phyloP scores from a whole-genome alignment of 2,113 vertebrate genomes.

The Clupea harengus region DNA sequence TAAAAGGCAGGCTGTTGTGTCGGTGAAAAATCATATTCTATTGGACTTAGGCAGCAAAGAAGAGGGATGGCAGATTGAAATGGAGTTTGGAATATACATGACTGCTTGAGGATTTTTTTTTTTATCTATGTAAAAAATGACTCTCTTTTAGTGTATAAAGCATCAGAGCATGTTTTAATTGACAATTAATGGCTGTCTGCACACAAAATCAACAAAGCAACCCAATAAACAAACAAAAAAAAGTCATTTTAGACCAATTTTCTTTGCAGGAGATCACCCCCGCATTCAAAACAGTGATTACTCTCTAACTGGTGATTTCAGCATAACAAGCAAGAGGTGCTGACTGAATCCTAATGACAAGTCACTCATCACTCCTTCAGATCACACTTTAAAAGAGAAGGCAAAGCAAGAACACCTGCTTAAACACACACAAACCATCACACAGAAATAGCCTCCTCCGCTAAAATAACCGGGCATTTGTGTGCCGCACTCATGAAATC shows the following conservation, averaged over 20 bases:
- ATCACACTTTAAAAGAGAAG: neutral
- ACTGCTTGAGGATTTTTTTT: neutral
- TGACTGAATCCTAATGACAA: conserved; percentile 59
- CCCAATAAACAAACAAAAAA: conserved; percentile 19
- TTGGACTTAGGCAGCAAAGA: neutral
- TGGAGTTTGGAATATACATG: neutral
- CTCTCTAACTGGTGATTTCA: conserved; percentile 59
- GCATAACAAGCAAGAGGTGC: conserved; percentile 67
- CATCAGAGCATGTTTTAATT: conserved; percentile 13
- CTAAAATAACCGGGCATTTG: neutral
- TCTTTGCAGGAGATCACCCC: conserved; percentile 56
- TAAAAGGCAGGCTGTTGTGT: conserved; percentile 56
- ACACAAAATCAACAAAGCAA: conserved; percentile 33
- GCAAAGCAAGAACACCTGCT: neutral
- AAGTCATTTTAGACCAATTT: conserved; percentile 67
- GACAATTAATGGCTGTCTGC: conserved; percentile 59
- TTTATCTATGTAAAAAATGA: conserved; percentile 14
- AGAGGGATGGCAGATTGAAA: neutral
- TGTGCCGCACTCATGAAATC: neutral
- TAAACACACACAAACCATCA: neutral
- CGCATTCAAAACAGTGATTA: conserved; percentile 31
- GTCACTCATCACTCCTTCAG: neutral
- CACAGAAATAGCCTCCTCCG: neutral
- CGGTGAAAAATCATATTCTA: conserved; percentile 33
- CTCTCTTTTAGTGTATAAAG: conserved; percentile 15